Base-by-base conservation (phyloP, 2,113 vertebrate species). In the Amia ocellicauda region DNA sequence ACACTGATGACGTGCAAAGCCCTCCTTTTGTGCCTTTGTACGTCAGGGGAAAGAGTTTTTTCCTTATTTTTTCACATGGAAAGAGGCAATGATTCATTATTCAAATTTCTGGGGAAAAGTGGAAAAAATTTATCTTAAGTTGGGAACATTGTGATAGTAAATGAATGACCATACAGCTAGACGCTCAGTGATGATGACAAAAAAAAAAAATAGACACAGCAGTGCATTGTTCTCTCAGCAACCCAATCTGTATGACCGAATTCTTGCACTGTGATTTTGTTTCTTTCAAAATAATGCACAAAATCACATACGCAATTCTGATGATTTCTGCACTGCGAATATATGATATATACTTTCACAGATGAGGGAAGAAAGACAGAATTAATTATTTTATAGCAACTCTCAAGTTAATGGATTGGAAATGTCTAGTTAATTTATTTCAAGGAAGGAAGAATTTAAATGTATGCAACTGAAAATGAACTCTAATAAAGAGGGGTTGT, bases 61-160 rank as follows among this genome's bases (percentile, higher is more conserved):
- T 1, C n/a, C n/a, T n/a, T n/a, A n/a, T 57, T 66, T 60, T 54
- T 73, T 77, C 74, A 82, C 76, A 67, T 71, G 79, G 77, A 81
- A 82, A 74, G 75, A 77, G 80, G 71, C 76, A 68, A 56, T 83
- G 82, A 88, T 84, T 85, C 83, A 89, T 88, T 78, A n/a, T 73
- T 74, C 67, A 76, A 80, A 83, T 84, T 78, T 77, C 74, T 66
- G 54, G 28, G 22, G 81, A 75, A 79, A 66, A 85, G 83, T 78
- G 59, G 78, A 82, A 81, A 77, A 77, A n/a, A n/a, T n/a, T n/a
- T n/a, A n/a, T n/a, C n/a, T 81, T 76, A 80, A 73, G 78, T 65
- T 69, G 70, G 74, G 63, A 67, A 64, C 14, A 23, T 42, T 58
- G 47, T 54, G 71, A 58, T 69, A 66, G 76, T 36, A 36, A 72